Percentiles rank a stretch among this genome's conserved stretches.
Conservation (phyloP, 2,797 vertebrate species). For the Carcharodon carcharias region DNA sequence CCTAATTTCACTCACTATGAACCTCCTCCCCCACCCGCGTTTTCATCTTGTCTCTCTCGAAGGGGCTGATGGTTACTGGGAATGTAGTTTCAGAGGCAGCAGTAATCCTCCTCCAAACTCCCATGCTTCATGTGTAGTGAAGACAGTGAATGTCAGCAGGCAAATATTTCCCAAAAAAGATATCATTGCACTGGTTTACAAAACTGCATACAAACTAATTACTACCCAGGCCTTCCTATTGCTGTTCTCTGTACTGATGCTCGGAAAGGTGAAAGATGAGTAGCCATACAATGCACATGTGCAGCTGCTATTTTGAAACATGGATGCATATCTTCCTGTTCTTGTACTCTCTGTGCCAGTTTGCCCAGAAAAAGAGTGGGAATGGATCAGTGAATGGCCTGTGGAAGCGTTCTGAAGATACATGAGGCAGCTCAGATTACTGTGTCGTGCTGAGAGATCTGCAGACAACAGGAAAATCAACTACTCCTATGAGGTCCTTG, state of each 20-base stretch:
- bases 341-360: not conserved
- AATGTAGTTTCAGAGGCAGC: slow-evolving; percentile 7
- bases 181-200: not conserved
- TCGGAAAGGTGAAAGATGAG: not conserved
- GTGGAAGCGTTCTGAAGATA: not conserved
- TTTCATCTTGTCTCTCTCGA: not conserved
- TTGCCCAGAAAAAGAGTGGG: not conserved
- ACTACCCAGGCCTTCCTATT: not conserved
- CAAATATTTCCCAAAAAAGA: not conserved
- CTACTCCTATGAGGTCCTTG: not conserved
- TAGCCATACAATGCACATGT: not conserved
- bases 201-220: not conserved
- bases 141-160: not conserved
- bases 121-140: not conserved
- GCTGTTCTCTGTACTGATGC: not conserved
- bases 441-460: not conserved
- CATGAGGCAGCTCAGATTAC: not conserved
- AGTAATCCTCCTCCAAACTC: not conserved
- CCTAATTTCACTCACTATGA: not conserved
- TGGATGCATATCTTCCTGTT: too few relatives aligned
- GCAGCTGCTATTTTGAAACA: not conserved
- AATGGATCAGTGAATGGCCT: not conserved
- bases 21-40: not conserved
- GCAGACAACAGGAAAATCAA: not conserved
- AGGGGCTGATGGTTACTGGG: not conserved